These are phyloP conservation scores for Zoanthus solanderi DNA, from an alignment of 92 coral and sea anemone genomes.

Conservation along the genomic window DNA sequence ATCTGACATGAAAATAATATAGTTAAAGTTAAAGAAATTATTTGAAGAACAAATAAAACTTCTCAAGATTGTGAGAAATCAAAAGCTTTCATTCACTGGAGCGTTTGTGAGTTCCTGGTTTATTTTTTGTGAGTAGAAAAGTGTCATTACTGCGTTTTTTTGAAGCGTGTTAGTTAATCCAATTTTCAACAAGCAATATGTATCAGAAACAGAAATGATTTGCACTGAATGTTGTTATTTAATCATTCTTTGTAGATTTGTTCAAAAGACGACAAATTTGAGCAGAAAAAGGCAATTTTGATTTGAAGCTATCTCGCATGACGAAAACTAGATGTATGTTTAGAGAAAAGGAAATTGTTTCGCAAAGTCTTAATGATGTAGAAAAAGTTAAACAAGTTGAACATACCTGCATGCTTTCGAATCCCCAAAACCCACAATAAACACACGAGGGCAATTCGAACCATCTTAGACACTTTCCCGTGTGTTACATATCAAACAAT, in stretches of 20 bases:
- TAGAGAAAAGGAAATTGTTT: background rate
- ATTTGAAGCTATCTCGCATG: background rate
- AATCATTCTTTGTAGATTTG: background rate
- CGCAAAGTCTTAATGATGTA: background rate
- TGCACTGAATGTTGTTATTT: background rate
- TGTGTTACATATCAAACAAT: background rate
- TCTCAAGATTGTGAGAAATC: background rate
- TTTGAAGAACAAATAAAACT: background rate
- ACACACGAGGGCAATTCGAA: background rate
- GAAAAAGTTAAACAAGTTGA: background rate
- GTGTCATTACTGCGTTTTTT: background rate
- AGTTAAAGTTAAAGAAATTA: background rate
- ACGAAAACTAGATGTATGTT: background rate
- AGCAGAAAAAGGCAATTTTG: background rate
- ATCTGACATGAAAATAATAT: slow-evolving; percentile 6
- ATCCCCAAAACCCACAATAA: background rate
- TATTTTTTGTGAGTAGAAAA: background rate
- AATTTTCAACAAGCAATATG: background rate
- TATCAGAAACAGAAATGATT: background rate
- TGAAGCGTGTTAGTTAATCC: background rate
- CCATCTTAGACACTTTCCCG: background rate
- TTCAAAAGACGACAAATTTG: background rate
- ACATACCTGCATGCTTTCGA: background rate
- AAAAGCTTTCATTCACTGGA: background rate
- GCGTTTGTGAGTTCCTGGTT: background rate